Evolutionary conservation across 2,888 invertebrate species (phyloP).

Genomic region (Lathronympha strigana): DNA sequence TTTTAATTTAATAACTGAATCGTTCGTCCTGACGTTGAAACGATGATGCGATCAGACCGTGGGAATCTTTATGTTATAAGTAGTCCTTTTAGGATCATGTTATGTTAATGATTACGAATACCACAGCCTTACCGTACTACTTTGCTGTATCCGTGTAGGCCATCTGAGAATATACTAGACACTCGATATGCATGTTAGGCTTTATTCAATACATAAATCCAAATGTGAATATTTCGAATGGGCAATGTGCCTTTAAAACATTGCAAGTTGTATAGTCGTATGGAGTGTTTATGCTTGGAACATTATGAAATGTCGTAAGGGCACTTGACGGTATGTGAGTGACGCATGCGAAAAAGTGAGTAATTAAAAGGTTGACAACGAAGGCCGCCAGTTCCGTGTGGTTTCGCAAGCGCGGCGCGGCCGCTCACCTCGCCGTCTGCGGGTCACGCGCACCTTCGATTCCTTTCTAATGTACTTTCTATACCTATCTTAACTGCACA

Average conservation of each 20-base stretch:
- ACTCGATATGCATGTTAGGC: background rate
- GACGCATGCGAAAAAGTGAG: slow-evolving; percentile 63
- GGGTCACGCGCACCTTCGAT: slow-evolving; percentile 80
- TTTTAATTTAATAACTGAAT: slow-evolving; percentile 19
- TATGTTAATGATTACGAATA: slow-evolving; percentile 32
- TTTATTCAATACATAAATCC: background rate
- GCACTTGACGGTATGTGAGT: slow-evolving; percentile 46
- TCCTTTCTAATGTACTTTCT: slow-evolving; percentile 84
- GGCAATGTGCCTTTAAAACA: background rate
- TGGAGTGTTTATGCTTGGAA: slow-evolving; percentile 24
- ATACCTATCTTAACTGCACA: slow-evolving; percentile 65
- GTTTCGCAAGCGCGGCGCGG: slow-evolving; percentile 68
- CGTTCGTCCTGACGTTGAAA: slow-evolving; percentile 20
- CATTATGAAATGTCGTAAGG: slow-evolving; percentile 41
- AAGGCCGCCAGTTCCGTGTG: slow-evolving; percentile 77
- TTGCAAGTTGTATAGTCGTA: slow-evolving; percentile 1
- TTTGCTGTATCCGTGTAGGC: background rate
- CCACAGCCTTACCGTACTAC: background rate
- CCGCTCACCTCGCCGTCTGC: slow-evolving; percentile 73
- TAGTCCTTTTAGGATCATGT: slow-evolving; percentile 27
- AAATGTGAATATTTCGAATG: background rate
- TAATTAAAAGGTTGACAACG: slow-evolving; percentile 79
- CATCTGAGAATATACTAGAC: background rate
- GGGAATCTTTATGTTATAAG: slow-evolving; percentile 38
- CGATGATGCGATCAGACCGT: slow-evolving; percentile 34